Base-by-base conservation (phyloP, 2,113 vertebrate species). In the Hypomesus transpacificus region DNA sequence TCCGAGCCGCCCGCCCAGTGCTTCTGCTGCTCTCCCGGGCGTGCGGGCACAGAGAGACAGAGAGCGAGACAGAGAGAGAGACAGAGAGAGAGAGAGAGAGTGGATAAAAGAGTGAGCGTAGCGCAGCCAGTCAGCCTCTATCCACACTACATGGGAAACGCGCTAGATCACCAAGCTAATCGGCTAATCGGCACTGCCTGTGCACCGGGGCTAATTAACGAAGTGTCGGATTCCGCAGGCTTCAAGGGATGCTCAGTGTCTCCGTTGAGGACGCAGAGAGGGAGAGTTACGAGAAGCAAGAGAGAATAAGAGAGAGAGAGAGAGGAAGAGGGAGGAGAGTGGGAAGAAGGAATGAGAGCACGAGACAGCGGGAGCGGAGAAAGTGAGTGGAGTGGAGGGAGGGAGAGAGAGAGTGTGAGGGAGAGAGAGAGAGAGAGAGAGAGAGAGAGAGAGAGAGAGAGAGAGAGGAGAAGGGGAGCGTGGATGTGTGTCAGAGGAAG, bases 1-100 rank as follows among this genome's bases (percentile, higher is more conserved):
- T 83, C 71, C 81, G 86, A 86, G 80, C 76, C 76, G 72, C 79
- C 65, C 80, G 78, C 72, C 80, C 69, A 75, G 85, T 80, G 85
- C 86, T 87, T 87, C 80, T 62, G 56, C 73, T 59, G 63, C 80
- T 84, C 76, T 8, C 54, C 75, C 77, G 53, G 39, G 39, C 39
- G 39, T 46, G 39, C 39, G 39, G 39, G 39, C 39, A 46, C 39
- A 46, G 80, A 68, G 54, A 84, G 67, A 26, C 18, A 50, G 75
- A 80, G 79, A 74, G 76, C 76, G 83, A 86, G 83, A 58, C 26
- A 63, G 24, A 85, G 72, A 68, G 78, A 71, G 56, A 75, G 56
- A 79, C 22, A 58, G 69, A 80, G 71, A 82, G 76, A 81, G 21
- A 80, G 80, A 57, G 56, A 57, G n/a, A 34, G 62, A 34, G 31